Percentiles rank a stretch among this genome's conserved stretches.
phyloP scores from a whole-genome alignment of 2,113 vertebrate species.

The Saiga tatarica region DNA sequence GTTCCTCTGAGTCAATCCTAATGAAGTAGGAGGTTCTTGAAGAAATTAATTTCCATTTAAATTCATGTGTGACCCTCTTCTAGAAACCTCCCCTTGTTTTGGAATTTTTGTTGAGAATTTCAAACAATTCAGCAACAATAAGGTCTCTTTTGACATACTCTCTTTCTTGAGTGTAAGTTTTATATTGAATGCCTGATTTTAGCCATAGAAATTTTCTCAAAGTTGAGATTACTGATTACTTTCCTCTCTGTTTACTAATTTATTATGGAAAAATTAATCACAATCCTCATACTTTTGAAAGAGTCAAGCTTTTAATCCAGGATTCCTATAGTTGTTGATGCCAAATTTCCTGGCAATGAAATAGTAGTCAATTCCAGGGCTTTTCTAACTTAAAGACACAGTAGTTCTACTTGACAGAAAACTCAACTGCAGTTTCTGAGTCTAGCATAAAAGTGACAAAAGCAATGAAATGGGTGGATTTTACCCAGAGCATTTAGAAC shows the following conservation, averaged over 20 bases:
- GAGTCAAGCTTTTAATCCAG: constrained; percentile 52
- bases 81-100: constrained; percentile 67
- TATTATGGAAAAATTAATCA: constrained; percentile 54
- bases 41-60: constrained; percentile 78
- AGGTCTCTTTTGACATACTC: constrained; percentile 46
- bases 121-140: constrained; percentile 66
- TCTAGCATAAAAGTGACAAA: constrained; percentile 17
- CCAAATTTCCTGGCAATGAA: constrained; percentile 66
- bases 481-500: background rate
- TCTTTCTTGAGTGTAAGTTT: constrained; percentile 50
- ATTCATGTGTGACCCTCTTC: constrained; percentile 73
- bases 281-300: constrained; percentile 43
- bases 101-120: constrained; percentile 72
- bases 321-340: constrained; percentile 41
- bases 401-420: constrained; percentile 21
- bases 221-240: constrained; percentile 35
- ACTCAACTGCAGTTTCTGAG: constrained; percentile 14
- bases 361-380: constrained; percentile 44
- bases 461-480: background rate
- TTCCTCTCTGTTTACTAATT: constrained; percentile 49
- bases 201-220: constrained; percentile 20
- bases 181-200: constrained; percentile 41
- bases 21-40: constrained; percentile 75
- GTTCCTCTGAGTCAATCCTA: constrained; percentile 72
- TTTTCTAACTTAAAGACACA: constrained; percentile 74